Conservation (phyloP, 2,797 vertebrate species). For the Brachymystax lenok region DNA sequence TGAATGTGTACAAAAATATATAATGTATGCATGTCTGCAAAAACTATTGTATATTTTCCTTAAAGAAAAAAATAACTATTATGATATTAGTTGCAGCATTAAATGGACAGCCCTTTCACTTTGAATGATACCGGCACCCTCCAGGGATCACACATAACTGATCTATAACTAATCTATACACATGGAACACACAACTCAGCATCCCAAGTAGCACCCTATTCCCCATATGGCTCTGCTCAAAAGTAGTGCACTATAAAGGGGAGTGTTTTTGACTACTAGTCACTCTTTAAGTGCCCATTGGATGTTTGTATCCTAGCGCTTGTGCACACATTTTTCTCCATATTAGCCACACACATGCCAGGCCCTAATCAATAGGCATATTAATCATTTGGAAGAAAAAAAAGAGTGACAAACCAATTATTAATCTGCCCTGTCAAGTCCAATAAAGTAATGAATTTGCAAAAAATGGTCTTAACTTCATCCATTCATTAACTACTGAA, state of each 20-base stretch:
- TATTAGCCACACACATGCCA: slow-evolving; percentile 51
- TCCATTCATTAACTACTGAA: slow-evolving; percentile 86
- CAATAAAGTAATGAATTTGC: slow-evolving; percentile 86
- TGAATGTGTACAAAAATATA: neutral
- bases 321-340: slow-evolving; percentile 67
- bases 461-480: slow-evolving; percentile 80
- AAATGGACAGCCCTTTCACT: neutral
- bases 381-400: slow-evolving; percentile 75
- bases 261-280: slow-evolving; percentile 61
- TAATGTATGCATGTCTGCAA: neutral
- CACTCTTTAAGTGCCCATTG: slow-evolving; percentile 60
- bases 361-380: slow-evolving; percentile 79
- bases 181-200: neutral
- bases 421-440: slow-evolving; percentile 82
- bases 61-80: neutral
- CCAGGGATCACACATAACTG: neutral
- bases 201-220: too few species aligned
- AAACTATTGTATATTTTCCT: neutral
- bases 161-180: neutral
- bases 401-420: slow-evolving; percentile 82
- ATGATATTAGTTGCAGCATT: neutral
- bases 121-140: neutral
- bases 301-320: slow-evolving; percentile 69
- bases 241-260: neutral
- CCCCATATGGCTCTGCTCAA: neutral